Evolutionary conservation across 2,113 vertebrate genomes (phyloP).

Genomic region (Orthonyx spaldingii): DNA sequence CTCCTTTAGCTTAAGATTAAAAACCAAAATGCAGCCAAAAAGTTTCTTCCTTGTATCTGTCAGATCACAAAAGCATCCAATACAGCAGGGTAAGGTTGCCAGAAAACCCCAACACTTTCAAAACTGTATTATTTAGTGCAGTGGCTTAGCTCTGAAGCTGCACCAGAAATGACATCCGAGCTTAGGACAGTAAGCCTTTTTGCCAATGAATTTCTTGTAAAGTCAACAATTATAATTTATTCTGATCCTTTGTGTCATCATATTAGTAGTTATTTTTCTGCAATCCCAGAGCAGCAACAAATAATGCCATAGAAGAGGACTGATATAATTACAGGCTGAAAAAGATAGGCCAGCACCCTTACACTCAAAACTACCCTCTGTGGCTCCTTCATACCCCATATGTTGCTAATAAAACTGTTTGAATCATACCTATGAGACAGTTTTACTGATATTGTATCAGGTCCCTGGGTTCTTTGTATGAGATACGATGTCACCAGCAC

Average conservation of each 20-base stretch:
- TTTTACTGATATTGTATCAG: constrained; percentile 69
- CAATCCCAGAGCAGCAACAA: constrained; percentile 70
- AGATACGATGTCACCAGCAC: constrained; percentile 61
- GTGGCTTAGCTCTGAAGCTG: background rate
- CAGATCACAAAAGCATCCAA: background rate
- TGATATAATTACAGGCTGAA: constrained; percentile 69
- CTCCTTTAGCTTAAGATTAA: background rate
- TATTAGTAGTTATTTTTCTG: constrained; percentile 69
- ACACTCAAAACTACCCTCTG: constrained; percentile 69
- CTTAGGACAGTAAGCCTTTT: constrained; percentile 48
- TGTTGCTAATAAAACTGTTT: constrained; percentile 74
- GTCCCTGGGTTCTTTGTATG: constrained; percentile 55
- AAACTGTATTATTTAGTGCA: background rate
- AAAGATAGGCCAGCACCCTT: constrained; percentile 68
- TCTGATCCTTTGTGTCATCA: constrained; percentile 66
- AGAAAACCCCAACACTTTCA: background rate
- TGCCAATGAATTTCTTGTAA: constrained; percentile 62
- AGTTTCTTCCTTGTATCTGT: background rate
- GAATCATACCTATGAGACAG: constrained; percentile 74
- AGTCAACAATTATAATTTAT: constrained; percentile 68
- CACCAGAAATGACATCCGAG: background rate
- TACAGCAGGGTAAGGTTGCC: background rate
- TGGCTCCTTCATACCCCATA: constrained; percentile 71
- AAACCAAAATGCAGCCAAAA: background rate
- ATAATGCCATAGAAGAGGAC: constrained; percentile 62